Base-by-base conservation (phyloP, 2,113 vertebrate species). In the Gila orcuttii region DNA sequence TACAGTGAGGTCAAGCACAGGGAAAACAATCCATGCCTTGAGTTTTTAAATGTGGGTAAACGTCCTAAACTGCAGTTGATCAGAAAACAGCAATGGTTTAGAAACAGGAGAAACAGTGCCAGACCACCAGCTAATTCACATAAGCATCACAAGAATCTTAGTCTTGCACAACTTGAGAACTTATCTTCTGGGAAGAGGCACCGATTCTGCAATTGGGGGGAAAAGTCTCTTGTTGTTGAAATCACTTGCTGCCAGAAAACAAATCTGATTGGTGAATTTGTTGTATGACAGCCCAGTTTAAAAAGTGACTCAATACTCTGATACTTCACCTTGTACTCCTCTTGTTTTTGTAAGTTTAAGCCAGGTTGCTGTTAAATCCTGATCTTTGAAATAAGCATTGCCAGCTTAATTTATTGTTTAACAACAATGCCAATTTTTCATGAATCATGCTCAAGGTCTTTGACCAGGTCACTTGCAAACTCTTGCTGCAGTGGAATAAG, bases 21-120 rank as follows among this genome's bases (percentile, higher is more conserved):
- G 21, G 68, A 81, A 55, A 88, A 85, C 83, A 85, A 25, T 12
- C 33, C 10, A 25, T 55, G 36, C 33, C 33, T 86, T 78, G 75
- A 66, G n/a, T 78, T 55, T 80, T 74, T 25, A n/a, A 50, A 68
- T 82, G 79, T 73, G 52, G 59, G 78, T 62, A 79, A 86, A 55
- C 6, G 33, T 69, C 13, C n/a, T 81, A 60, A 60, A 71, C 42
- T 64, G 74, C 31, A 73, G 66, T 86, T 69, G 50, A 79, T 71
- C 8, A 5, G 45, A 71, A 71, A 8, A 19, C 59, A 50, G 28
- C 25, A 64, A 33, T 50, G 42, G 66, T 33, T 79, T 74, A 62
- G 69, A 62, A 64, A 71, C 39, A 4, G 36, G 62, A 62, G 69
- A 62, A 64, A 71, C 39, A 4, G 36, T 59, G 52, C 47, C 17